These are phyloP conservation scores for Sinohyriopsis cumingii DNA, from an alignment of 2,888 invertebrate genomes.

Conservation along the genomic window DNA sequence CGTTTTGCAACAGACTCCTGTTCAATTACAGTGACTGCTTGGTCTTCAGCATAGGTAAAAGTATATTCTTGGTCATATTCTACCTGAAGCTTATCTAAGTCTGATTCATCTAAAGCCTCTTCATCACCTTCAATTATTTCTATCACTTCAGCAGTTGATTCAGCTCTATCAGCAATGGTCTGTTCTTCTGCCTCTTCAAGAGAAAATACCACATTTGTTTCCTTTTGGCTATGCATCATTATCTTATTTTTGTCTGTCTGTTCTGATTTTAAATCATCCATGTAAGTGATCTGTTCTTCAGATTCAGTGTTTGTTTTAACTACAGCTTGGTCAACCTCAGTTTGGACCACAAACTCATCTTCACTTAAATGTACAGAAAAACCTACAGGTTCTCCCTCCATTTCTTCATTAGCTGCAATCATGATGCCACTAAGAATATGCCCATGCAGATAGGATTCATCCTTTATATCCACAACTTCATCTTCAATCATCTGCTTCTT, in stretches of 20 bases:
- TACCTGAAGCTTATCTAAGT: conserved; percentile 14
- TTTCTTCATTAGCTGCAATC: conserved; percentile 51
- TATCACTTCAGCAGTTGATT: conserved; percentile 32
- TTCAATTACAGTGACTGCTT: neutral
- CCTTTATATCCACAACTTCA: conserved; percentile 18
- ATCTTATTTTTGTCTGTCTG: neutral
- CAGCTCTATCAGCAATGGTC: neutral
- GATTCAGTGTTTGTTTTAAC: neutral
- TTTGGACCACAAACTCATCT: conserved; percentile 23
- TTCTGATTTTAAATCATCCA: conserved; percentile 3
- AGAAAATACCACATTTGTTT: conserved; percentile 9
- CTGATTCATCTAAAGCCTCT: conserved; percentile 17
- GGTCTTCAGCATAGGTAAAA: conserved; percentile 14
- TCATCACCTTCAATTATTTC: conserved; percentile 44
- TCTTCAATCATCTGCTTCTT: conserved; percentile 17
- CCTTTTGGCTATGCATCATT: conserved; percentile 5
- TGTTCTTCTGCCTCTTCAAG: conserved; percentile 18
- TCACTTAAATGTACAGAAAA: conserved; percentile 35
- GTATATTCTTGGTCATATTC: conserved; percentile 20
- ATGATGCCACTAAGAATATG: conserved; percentile 36
- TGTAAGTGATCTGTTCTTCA: neutral
- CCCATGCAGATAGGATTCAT: conserved; percentile 31
- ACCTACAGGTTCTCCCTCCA: conserved; percentile 44
- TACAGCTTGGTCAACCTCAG: conserved; percentile 10
- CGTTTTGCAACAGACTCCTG: conserved; percentile 17